Evolutionary conservation across 2,888 invertebrate species (phyloP), one percentile per base, ranked within the genome.

Genomic region (Arrhopalites spinosus): DNA sequence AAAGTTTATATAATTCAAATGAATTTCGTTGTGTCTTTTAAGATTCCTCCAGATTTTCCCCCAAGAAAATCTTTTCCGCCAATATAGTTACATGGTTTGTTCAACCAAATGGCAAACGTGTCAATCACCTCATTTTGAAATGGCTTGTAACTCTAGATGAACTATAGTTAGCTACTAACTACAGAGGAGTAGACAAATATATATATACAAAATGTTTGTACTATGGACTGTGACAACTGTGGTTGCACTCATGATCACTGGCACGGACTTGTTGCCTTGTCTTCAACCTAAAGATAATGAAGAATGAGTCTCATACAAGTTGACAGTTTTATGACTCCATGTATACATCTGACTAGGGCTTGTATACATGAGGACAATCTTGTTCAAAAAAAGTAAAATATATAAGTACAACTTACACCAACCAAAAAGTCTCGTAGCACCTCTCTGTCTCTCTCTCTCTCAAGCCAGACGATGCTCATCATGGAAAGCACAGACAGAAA

Each of bases 81-180:
- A n/a, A n/a, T n/a, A n/a, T n/a, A n/a, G n/a, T n/a, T n/a, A n/a
- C n/a, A n/a, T n/a, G n/a, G n/a, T n/a, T n/a, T n/a, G n/a, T n/a
- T n/a, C n/a, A n/a, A n/a, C n/a, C n/a, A n/a, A 71, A 61, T 71
- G 61, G 43, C 43, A 71, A 36, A 61, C 53, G 59, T 71, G 71
- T 71, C 71, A 61, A 71, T 71, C 71, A 71, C 71, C 71, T 71
- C 71, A 59, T 71, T 59, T 59, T 25, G 43, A 63, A 29, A 69
- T 47, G 25, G 29, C 53, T 8, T 56, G 27, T 56, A 36, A 56
- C 66, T 27, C 63, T 63, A 30, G n/a, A n/a, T 64, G 20, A 30
- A 29, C n/a, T 36, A 29, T 30, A 30, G 36, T 64, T 17, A 20
- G 53, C 20, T n/a, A n/a, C 17, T 53, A 17, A 53, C 17, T 17